phyloP scores from a whole-genome alignment of 2,113 vertebrate species.

The Pygoscelis adeliae region DNA sequence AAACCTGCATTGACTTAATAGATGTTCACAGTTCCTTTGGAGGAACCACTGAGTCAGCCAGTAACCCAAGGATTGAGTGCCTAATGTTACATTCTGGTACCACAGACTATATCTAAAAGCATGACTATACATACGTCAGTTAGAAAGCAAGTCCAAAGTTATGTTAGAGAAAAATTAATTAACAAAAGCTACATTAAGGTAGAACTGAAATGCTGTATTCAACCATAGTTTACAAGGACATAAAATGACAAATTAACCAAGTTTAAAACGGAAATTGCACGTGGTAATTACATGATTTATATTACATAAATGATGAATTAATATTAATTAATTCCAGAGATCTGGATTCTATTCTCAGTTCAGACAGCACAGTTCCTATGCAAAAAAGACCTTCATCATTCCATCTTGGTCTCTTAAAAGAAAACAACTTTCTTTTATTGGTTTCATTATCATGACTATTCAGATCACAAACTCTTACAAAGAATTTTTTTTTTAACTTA shows the following conservation, averaged over 20 bases:
- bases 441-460: neutral
- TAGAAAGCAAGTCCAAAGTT: neutral
- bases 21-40: neutral
- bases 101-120: neutral
- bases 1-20: neutral
- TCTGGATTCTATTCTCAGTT: neutral
- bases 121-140: rapidly evolving
- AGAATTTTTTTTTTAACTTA: neutral
- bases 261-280: slow-evolving; percentile 35
- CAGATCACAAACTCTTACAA: neutral
- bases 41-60: neutral
- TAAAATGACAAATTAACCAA: slow-evolving; percentile 2
- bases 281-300: slow-evolving; percentile 44
- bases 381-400: neutral
- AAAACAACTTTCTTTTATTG: neutral
- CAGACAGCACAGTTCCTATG: neutral
- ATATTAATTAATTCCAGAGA: slow-evolving; percentile 35
- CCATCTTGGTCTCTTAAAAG: neutral
- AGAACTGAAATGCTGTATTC: neutral
- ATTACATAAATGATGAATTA: slow-evolving; percentile 56
- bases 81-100: neutral
- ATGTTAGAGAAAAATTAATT: neutral
- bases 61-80: neutral
- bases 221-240: slow-evolving; percentile 7
- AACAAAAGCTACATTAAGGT: neutral